Evolutionary conservation across 2,113 vertebrate species (phyloP), one percentile per base, ranked within the genome.

Genomic region (Eulemur rufifrons): DNA sequence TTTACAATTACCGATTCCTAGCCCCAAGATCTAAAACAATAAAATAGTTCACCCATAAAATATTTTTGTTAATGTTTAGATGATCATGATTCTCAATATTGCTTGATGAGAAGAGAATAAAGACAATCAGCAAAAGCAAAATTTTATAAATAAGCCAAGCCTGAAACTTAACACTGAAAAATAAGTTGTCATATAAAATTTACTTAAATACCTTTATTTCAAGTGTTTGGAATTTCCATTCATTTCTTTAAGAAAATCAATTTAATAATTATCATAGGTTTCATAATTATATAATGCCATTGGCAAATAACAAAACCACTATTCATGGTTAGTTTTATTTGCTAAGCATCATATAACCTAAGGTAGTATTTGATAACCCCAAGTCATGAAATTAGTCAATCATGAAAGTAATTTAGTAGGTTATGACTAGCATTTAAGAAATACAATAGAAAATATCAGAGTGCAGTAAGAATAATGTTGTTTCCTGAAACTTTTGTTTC

Each of bases 31-130:
- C n/a, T 82, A 86, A 54, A 54, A 95, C 50, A 78, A 86, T 63
- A 69, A 86, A 90, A 93, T 73, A 77, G 64, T 54, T 90, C 39
- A 66, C 3, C 15, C 9, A 52, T 0, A 95, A 86, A 91, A 82
- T 87, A 89, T 56, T 93, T 86, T 83, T 96, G 25, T 85, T 39
- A 92, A 59, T 71, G 29, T 87, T 95, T 93, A 88, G 39, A 87
- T 97, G 78, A 81, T 25, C 15, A 42, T 50, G 34, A 66, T 83
- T 89, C 81, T 86, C 54, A 89, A 50, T 42, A 93, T 2, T 61
- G 37, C 18, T 86, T 71, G 17, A 83, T 73, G 14, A 96, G 52
- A 87, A 81, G 42, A 81, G 5, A 78, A 78, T 6, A 95, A 90
- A 92, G 32, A 61, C 20, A 90, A 69, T 47, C 9, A 93, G 4